Base-by-base conservation (phyloP, 2,797 vertebrate genomes). In the Peromyscus melanophrys region DNA sequence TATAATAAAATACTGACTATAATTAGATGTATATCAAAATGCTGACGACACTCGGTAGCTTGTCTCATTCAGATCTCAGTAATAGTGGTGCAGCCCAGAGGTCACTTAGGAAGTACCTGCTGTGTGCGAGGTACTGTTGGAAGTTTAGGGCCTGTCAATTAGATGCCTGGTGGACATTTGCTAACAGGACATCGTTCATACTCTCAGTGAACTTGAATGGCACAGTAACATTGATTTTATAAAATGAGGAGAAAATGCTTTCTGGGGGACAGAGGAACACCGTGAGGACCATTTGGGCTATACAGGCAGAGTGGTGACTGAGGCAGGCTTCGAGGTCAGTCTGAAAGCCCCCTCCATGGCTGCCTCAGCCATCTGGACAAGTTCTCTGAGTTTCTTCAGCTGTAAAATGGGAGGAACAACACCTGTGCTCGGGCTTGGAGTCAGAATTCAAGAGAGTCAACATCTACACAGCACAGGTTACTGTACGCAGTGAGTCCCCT, bases 1-100 rank as follows among this genome's bases (percentile, higher is more conserved):
- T 59, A 12, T 43, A 83, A 88, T 88, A 92, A 89, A 90, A 94
- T 95, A 63, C 11, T 94, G 83, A 55, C 69, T 90, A 82, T 91
- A 34, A 92, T 65, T 80, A 84, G 59, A 80, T 63, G 67, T 63
- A 25, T 34, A 75, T 92, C 75, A 94, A 90, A 89, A 95, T 96
- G 76, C 12, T 95, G 87, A 57, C 80, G 88, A 4, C 46, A 84
- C 67, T 43, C 65, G 69, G n/a, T 73, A 27, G 65, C n/a, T 90
- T 92, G 59, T 93, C 82, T 90, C 81, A 75, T 37, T 73, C 12
- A 75, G 52, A 95, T 57, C 52, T 77, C 93, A 83, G 78, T 43
- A 71, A 87, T 19, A 10, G 2, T 4, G 21, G 46, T 34, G 34
- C 8, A 65, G 27, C 52, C 81, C 34, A 82, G 61, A 25, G 43